These are phyloP conservation scores for Rhagonycha fulva DNA, from an alignment of 2,888 invertebrate species.

Conservation along the genomic window DNA sequence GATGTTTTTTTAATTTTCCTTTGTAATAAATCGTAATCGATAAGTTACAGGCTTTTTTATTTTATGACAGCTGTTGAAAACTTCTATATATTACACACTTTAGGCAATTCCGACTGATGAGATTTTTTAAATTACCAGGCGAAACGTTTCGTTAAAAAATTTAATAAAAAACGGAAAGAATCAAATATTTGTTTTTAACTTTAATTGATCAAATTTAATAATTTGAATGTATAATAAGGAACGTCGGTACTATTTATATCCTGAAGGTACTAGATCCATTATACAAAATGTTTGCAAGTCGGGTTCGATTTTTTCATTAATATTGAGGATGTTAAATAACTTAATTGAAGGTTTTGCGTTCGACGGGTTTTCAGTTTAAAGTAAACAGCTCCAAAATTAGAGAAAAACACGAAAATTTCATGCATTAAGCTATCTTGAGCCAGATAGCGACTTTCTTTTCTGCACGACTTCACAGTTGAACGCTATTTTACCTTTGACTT, in stretches of 20 bases:
- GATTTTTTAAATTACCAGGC: not conserved
- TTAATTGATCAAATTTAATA: not conserved
- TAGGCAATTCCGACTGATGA: not conserved
- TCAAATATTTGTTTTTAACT: not conserved
- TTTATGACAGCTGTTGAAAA: not conserved
- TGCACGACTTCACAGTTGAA: not conserved
- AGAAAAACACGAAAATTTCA: not conserved
- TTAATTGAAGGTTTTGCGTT: not conserved
- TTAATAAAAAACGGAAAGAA: not conserved
- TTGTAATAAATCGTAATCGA: not conserved
- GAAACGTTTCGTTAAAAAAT: not conserved
- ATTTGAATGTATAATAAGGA: not conserved
- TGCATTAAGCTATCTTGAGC: not conserved
- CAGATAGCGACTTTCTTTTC: not conserved
- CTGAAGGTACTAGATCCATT: not conserved
- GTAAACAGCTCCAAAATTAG: not conserved
- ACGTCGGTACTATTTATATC: not conserved
- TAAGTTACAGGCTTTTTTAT: not conserved
- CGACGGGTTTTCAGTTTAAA: not conserved
- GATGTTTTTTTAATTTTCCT: not conserved
- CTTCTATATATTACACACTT: not conserved
- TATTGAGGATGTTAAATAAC: not conserved
- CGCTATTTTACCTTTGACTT: not conserved
- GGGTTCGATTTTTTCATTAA: not conserved
- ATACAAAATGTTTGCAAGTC: not conserved